Base-by-base conservation (phyloP, 2,888 invertebrate genomes). In the Serripes groenlandicus region DNA sequence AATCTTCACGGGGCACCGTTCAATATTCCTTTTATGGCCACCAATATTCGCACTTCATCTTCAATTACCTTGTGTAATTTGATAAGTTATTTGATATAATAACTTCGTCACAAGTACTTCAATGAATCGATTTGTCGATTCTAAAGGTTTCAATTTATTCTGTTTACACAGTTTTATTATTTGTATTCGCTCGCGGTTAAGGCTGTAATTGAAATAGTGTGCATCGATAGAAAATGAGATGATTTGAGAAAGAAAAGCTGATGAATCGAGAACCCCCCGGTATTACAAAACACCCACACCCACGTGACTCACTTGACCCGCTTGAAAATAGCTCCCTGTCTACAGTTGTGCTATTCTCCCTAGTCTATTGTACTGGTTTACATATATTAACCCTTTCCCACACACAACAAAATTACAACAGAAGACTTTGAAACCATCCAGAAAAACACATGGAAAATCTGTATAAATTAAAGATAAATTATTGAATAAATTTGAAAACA, bases 131-230 rank as follows among this genome's bases (percentile, higher is more conserved):
- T 66, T 66, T 66, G 23, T n/a, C 30, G 11, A 21, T 66, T 66
- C 71, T 71, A 56, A 54, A 71, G 56, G 71, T 56, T 71, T 71
- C 71, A 71, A 71, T 71, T 71, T 71, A 56, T 26, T 34, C 5
- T 71, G 56, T 71, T 71, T 71, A 71, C 71, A 56, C 21, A 71
- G 71, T 71, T 54, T 30, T 71, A 56, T 35, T 35, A 71, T 71
- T 54, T 71, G 34, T 56, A 71, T 71, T 54, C 71, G 54, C 35
- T 71, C 56, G 32, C 54, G 35, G 54, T 56, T 56, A 32, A 54
- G 56, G 4, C 35, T 54, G 71, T 71, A 71, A 71, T 71, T 71
- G 56, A 71, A 70, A 71, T 35, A 37, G 42, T 26, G 32, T 62
- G 62, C 62, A 62, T 3, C 34, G 62, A 28, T 62, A 3, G 62